phyloP scores from a whole-genome alignment of 2,797 vertebrate genomes.

The Bradypus variegatus region DNA sequence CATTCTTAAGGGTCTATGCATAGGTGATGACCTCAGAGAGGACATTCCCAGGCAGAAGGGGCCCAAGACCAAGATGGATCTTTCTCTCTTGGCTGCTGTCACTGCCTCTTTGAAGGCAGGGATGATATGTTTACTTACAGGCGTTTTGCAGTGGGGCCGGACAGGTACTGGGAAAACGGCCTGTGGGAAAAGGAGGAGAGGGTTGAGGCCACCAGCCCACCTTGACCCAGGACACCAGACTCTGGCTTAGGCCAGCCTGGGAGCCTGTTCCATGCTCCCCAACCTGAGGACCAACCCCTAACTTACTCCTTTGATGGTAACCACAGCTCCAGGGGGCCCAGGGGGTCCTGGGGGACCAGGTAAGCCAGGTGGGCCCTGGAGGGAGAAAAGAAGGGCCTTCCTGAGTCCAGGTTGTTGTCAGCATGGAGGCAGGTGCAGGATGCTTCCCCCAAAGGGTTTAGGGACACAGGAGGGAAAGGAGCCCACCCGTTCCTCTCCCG shows the following conservation, averaged over 20 bases:
- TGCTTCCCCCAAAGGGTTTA: background rate
- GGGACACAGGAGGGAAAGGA: background rate
- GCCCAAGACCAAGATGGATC: too few relatives aligned
- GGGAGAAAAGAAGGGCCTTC: background rate
- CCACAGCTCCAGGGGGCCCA: slow-evolving; percentile 81
- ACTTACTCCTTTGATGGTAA: slow-evolving; percentile 84
- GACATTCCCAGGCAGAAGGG: too few relatives aligned
- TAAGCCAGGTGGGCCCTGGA: slow-evolving; percentile 81
- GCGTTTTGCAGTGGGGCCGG: slow-evolving; percentile 90
- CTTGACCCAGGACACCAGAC: background rate
- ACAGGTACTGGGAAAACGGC: slow-evolving; percentile 85
- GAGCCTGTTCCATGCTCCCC: too few relatives aligned
- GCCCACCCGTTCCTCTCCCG: background rate
- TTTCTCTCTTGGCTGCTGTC: background rate
- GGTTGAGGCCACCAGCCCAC: too few relatives aligned
- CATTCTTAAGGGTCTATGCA: too few relatives aligned
- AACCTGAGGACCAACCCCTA: too few relatives aligned
- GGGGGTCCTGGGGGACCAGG: slow-evolving; percentile 85
- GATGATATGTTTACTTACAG: slow-evolving; percentile 44
- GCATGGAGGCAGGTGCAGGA: background rate
- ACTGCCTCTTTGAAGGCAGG: background rate
- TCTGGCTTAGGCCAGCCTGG: background rate
- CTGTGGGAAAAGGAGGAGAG: too few relatives aligned
- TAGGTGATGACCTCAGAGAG: too few relatives aligned
- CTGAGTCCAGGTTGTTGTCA: background rate